Evolutionary conservation across 2,113 vertebrate species (phyloP).

Genomic region (Poicephalus gulielmi): DNA sequence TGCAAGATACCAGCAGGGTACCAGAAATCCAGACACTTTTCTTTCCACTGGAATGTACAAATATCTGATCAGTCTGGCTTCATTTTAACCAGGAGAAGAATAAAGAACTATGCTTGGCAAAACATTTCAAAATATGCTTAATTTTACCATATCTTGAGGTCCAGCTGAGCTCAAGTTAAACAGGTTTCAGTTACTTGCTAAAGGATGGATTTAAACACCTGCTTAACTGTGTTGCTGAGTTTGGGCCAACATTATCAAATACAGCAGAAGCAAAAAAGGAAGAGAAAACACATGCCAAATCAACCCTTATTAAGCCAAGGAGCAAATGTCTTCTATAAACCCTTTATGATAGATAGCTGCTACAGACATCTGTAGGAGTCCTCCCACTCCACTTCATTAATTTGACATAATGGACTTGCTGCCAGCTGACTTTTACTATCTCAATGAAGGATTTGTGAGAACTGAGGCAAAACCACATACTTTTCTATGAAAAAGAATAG

Average conservation of each 20-base stretch:
- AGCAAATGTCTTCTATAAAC: not conserved
- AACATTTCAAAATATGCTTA: not conserved
- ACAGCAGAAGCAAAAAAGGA: not conserved
- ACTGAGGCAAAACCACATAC: not conserved
- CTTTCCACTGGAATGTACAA: not conserved
- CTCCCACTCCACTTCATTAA: not conserved
- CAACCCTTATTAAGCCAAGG: not conserved
- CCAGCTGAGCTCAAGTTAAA: not conserved
- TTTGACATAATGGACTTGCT: not conserved
- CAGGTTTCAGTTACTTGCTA: not conserved
- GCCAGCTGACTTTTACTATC: not conserved
- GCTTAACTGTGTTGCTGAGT: not conserved
- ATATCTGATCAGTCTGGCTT: not conserved
- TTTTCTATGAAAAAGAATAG: not conserved
- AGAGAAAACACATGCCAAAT: not conserved
- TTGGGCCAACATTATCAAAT: not conserved
- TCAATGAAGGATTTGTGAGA: conserved; percentile 41
- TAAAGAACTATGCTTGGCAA: not conserved
- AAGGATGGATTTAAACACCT: not conserved
- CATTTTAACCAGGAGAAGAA: not conserved
- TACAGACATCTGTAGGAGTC: conserved; percentile 30
- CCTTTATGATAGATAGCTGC: not conserved
- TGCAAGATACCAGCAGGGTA: not conserved
- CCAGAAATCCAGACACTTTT: not conserved
- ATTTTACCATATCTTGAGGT: not conserved